Base-by-base conservation (phyloP, 2,888 invertebrate genomes). In the Boloria selene region DNA sequence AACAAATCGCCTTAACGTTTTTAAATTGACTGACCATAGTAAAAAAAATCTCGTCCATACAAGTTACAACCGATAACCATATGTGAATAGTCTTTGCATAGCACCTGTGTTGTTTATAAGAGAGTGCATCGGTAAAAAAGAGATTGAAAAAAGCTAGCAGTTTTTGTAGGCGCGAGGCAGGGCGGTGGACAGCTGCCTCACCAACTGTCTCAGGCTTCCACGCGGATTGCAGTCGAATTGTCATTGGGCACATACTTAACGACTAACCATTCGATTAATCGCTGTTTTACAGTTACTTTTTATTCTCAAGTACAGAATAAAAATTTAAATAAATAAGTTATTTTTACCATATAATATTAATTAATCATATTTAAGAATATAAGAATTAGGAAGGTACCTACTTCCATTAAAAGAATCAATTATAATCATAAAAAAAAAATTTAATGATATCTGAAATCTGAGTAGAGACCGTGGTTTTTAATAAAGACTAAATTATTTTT, bases 41-140 rank as follows among this genome's bases (percentile, higher is more conserved):
- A 86, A 86, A 87, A 86, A 87, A 88, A 87, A 85, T 78, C 77
- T 76, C 79, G 80, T 84, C 79, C 76, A 77, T 78, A 79, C 79
- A 77, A 77, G 79, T 79, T 79, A 83, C 82, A 84, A 82, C 77
- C 83, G 84, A 88, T 87, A 89, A 87, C 90, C 90, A 90, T 90
- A 90, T 90, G 91, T 87, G 86, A 87, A 88, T 79, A 84, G 86
- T 86, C 86, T 88, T 87, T 85, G 85, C 82, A 80, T 77, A 85
- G 90, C 91, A 92, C 91, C 91, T 92, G 91, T 92, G 91, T 92
- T 90, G 90, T 90, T 89, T 92, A 89, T 89, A 90, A 87, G 89
- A 87, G 84, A 89, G 87, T 89, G 87, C 86, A 84, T 85, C 84
- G 80, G 81, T 81, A 89, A 91, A 92, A 92, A 92, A 89, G 84